Evolutionary conservation across 1,140 invertebrate species (phyloP).

Genomic region (Caenorhabditis latens): DNA sequence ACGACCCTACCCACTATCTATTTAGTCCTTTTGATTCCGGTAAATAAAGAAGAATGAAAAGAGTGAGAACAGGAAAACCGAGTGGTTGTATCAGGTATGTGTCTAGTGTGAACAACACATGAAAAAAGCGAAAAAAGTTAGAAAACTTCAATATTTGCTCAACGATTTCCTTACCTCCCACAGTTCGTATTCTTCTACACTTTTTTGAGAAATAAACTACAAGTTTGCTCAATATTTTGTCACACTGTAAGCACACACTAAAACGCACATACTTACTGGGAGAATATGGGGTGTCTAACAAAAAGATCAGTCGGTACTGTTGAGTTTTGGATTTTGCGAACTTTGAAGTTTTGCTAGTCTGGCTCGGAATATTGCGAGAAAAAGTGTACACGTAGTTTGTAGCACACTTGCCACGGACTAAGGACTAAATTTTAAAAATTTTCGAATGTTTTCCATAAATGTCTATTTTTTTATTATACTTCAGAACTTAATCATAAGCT

Average conservation of each 20-base stretch:
- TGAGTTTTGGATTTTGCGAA: conserved; percentile 29
- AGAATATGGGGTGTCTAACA: not conserved
- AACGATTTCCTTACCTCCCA: not conserved
- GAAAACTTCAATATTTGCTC: conserved; percentile 26
- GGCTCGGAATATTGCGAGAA: not conserved
- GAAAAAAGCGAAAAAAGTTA: conserved; percentile 9
- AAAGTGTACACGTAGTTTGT: not conserved
- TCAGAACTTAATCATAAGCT: too few species aligned
- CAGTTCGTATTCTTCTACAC: not conserved
- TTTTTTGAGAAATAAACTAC: conserved; percentile 48
- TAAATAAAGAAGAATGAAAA: not conserved
- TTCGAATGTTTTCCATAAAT: too few species aligned
- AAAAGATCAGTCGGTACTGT: not conserved
- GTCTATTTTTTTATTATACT: too few species aligned
- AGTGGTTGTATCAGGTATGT: not conserved
- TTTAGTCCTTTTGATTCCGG: not conserved
- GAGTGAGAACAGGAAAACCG: not conserved
- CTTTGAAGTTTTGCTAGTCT: conserved; percentile 10
- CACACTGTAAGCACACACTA: conserved; percentile 3
- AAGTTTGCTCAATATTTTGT: conserved; percentile 38
- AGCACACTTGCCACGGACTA: too few species aligned
- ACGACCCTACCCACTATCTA: not conserved
- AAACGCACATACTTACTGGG: not conserved
- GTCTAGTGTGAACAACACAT: conserved; percentile 17
- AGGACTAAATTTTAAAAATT: too few species aligned